These are phyloP conservation scores for Platichthys flesus DNA, from an alignment of 2,113 vertebrate species.

Conservation along the genomic window DNA sequence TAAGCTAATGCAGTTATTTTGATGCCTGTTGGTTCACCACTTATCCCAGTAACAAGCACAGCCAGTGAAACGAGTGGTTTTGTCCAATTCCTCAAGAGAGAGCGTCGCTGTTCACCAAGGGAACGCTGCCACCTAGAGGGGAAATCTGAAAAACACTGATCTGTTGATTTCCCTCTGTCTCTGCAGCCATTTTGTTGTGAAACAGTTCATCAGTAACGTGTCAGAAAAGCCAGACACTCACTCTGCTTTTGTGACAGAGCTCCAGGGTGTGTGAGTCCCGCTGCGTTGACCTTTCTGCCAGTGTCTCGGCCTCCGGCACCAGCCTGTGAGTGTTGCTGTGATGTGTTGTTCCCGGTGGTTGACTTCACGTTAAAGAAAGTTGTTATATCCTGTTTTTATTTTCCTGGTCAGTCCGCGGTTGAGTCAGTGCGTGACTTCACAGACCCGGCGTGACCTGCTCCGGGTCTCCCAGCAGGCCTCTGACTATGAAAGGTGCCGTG, in stretches of 20 bases:
- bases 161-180: not conserved
- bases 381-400: conserved; percentile 26
- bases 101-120: conserved; percentile 20
- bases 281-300: not conserved
- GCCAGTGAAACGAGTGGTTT: conserved; percentile 3
- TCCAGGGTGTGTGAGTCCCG: conserved; percentile 3
- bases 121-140: conserved; percentile 72
- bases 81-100: not conserved
- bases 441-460: not conserved
- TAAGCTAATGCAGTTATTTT: conserved; percentile 25
- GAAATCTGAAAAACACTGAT: not conserved
- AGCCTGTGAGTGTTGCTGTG: not conserved
- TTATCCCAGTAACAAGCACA: conserved; percentile 25
- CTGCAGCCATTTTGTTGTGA: conserved; percentile 70
- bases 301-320: not conserved
- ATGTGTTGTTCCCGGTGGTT: not conserved
- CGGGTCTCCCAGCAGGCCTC: conserved; percentile 20
- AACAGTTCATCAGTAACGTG: conserved; percentile 29
- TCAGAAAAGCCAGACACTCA: conserved; percentile 14
- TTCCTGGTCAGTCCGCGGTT: conserved; percentile 10
- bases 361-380: conserved; percentile 12
- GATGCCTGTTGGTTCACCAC: conserved; percentile 18
- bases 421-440: conserved; percentile 28
- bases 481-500: conserved; percentile 6
- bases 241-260: conserved; percentile 11